Conservation (phyloP, 1,140 invertebrate genomes). For the Plutomurus gul region DNA sequence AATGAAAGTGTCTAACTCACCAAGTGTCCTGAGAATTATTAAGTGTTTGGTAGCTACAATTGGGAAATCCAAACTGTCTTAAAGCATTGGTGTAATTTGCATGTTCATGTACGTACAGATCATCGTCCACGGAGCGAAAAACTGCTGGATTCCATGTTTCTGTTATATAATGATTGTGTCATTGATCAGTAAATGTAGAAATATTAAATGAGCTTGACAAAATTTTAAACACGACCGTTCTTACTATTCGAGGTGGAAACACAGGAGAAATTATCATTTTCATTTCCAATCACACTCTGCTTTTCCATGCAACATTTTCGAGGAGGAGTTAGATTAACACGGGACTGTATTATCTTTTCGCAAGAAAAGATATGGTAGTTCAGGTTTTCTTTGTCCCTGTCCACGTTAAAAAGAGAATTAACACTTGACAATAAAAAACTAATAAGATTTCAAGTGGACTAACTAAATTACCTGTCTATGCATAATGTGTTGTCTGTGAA, state of each 20-base stretch:
- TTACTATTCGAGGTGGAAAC: not conserved
- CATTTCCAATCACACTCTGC: not conserved
- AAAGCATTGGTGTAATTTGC: not conserved
- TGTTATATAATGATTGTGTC: not conserved
- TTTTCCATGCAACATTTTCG: not conserved
- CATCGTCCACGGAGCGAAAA: not conserved
- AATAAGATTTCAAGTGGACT: not conserved
- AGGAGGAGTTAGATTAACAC: not conserved
- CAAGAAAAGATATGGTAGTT: not conserved
- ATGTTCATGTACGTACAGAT: not conserved
- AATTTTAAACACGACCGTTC: not conserved
- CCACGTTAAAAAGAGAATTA: not conserved
- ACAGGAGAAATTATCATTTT: not conserved
- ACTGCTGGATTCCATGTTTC: not conserved
- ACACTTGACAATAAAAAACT: not conserved
- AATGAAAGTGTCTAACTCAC: not conserved
- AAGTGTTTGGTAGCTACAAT: not conserved
- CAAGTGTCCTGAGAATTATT: slow-evolving; percentile 26
- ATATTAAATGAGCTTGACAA: not conserved
- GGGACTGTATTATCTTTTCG: not conserved
- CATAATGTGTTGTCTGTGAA: not conserved
- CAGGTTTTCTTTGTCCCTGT: not conserved
- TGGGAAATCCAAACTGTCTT: not conserved
- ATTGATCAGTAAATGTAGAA: not conserved
- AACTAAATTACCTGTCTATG: not conserved